Evolutionary conservation across 2,888 invertebrate genomes (phyloP), one percentile per base, ranked within the genome.

Genomic region (Lithophane ornitopus): DNA sequence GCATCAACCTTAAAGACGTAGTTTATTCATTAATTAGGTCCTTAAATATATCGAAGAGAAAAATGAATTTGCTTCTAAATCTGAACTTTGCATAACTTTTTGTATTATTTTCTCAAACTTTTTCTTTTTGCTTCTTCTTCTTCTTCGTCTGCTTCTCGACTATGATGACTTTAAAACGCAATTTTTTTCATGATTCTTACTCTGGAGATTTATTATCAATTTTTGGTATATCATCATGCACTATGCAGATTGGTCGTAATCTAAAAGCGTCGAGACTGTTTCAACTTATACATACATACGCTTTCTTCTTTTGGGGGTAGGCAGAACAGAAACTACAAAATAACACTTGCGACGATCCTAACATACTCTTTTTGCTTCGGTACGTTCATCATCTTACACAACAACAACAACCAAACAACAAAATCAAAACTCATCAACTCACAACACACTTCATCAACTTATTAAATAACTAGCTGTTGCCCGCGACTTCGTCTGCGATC

Each of bases 1-100:
- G n/a, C n/a, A n/a, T n/a, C n/a, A n/a, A n/a, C n/a, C n/a, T n/a
- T n/a, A 34, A 56, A 52, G 3, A 41, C 39, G 28, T 39, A 49
- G n/a, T 28, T 61, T n/a, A n/a, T 67, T 81, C 2, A 46, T 63
- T 54, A 44, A 22, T 16, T 8, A 46, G n/a, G n/a, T n/a, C n/a
- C 46, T 14, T 52, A 6, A 39, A 41, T 49, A 62, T 26, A 34
- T 56, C 6, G 11, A 69, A 39, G n/a, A 39, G 46, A 46, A 19
- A 28, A 59, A n/a, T 62, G 22, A 54, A 52, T 16, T 74, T 41
- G n/a, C 28, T 44, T 49, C 41, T 19, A 11, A 56, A 65, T 14
- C 14, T 26, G 2, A 16, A 14, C 0, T 49, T 68, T 28, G n/a
- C 34, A 28, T 41, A 16, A 44, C 28, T 6, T 44, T 41, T 8